phyloP scores from a whole-genome alignment of 2,797 vertebrate genomes.

The Sebastes taczanowskii region DNA sequence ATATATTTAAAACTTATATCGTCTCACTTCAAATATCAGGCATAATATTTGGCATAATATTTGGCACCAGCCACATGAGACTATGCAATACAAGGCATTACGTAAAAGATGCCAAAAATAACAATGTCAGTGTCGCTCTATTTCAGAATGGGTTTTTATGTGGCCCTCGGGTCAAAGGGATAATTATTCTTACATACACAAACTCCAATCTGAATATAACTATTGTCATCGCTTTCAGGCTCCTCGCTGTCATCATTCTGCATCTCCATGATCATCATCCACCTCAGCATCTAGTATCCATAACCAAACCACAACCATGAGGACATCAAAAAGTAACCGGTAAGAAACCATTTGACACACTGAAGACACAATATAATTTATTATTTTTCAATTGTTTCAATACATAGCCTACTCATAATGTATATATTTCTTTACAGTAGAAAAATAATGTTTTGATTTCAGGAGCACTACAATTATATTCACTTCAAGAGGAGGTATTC shows the following conservation, averaged over 20 bases:
- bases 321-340: neutral
- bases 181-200: neutral
- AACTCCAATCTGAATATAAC: neutral
- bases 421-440: conserved; percentile 70
- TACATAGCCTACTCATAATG: conserved; percentile 48
- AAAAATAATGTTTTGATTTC: conserved; percentile 81
- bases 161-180: neutral
- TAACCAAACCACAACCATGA: neutral
- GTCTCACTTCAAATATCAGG: neutral
- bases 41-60: neutral
- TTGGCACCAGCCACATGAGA: neutral
- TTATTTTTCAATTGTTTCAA: conserved; percentile 43
- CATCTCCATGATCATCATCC: neutral
- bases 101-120: too few species aligned
- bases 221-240: neutral
- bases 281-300: neutral
- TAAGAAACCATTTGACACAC: conserved; percentile 22
- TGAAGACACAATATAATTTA: conserved; percentile 54
- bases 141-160: neutral
- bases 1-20: neutral
- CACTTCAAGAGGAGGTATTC: conserved; percentile 55
- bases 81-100: neutral
- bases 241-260: neutral
- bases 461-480: conserved; percentile 57
- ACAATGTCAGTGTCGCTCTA: neutral